Conservation (phyloP, 2,797 vertebrate genomes). For the Taenioides sp. region DNA sequence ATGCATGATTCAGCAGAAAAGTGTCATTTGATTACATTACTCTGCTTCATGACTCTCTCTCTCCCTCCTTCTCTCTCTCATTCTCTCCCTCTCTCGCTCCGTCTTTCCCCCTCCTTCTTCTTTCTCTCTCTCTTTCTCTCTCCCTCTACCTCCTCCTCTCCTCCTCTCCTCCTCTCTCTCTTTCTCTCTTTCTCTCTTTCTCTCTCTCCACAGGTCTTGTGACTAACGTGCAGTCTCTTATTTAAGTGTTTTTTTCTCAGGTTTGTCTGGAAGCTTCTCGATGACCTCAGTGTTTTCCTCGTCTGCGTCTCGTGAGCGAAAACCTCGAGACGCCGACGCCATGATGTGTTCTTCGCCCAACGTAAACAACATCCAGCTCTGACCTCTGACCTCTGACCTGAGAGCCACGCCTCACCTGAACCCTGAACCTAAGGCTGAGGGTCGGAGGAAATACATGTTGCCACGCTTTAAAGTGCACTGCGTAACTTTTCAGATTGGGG, state of each 20-base stretch:
- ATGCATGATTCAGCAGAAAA: conserved; percentile 73
- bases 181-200: not conserved
- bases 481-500: too few relatives aligned
- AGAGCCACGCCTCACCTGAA: too few relatives aligned
- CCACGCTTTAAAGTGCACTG: too few relatives aligned
- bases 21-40: conserved; percentile 74
- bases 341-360: conserved; percentile 49
- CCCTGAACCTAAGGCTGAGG: too few relatives aligned
- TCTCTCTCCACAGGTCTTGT: conserved; percentile 78
- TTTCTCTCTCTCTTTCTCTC: conserved; percentile 14
- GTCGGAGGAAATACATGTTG: too few relatives aligned
- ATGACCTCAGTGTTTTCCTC: conserved; percentile 78
- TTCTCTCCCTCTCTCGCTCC: not conserved
- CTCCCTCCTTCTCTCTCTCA: conserved; percentile 38
- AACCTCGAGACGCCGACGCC: conserved; percentile 69
- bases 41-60: conserved; percentile 25
- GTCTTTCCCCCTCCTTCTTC: conserved; percentile 17
- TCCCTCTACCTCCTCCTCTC: conserved; percentile 16
- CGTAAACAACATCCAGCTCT: conserved; percentile 46
- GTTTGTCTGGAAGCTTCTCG: conserved; percentile 70
- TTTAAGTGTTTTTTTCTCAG: conserved; percentile 80
- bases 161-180: conserved; percentile 7
- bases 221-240: conserved; percentile 81
- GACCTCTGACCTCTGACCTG: too few relatives aligned
- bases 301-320: conserved; percentile 74